Evolutionary conservation across 2,888 invertebrate genomes (phyloP).

Genomic region (Aphodius sticticus): DNA sequence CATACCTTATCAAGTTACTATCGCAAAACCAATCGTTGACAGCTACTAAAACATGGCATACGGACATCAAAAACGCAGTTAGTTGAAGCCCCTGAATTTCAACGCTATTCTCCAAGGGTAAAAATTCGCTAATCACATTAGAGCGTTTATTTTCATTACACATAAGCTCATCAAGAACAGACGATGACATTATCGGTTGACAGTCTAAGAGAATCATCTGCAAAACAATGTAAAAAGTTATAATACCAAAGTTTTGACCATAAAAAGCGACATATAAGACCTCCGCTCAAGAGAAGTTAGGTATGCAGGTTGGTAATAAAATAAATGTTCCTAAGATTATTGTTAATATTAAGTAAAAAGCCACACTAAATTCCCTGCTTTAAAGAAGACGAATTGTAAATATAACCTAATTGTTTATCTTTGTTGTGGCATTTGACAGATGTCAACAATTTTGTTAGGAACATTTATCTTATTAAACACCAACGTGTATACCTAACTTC

Average conservation of each 20-base stretch:
- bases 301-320: too few relatives aligned
- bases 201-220: conserved; percentile 88
- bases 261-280: too few relatives aligned
- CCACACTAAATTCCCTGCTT: too few relatives aligned
- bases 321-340: too few relatives aligned
- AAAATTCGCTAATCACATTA: conserved; percentile 65
- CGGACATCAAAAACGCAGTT: conserved; percentile 83
- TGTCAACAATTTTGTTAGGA: too few relatives aligned
- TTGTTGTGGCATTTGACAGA: too few relatives aligned
- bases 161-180: conserved; percentile 71
- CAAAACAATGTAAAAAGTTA: conserved; percentile 69
- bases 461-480: too few relatives aligned
- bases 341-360: too few relatives aligned
- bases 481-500: too few relatives aligned
- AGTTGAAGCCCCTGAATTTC: conserved; percentile 80
- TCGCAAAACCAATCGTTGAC: conserved; percentile 91
- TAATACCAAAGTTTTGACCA: conserved; percentile 65
- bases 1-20: conserved; percentile 78
- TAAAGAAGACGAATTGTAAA: conserved; percentile 6
- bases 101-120: conserved; percentile 69
- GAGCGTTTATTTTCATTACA: conserved; percentile 61
- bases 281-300: too few relatives aligned
- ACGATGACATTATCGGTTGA: conserved; percentile 78
- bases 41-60: conserved; percentile 89
- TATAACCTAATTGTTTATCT: too few relatives aligned